Evolutionary conservation across 1,140 invertebrate species (phyloP).

Genomic region (Aporrectodea caliginosa): DNA sequence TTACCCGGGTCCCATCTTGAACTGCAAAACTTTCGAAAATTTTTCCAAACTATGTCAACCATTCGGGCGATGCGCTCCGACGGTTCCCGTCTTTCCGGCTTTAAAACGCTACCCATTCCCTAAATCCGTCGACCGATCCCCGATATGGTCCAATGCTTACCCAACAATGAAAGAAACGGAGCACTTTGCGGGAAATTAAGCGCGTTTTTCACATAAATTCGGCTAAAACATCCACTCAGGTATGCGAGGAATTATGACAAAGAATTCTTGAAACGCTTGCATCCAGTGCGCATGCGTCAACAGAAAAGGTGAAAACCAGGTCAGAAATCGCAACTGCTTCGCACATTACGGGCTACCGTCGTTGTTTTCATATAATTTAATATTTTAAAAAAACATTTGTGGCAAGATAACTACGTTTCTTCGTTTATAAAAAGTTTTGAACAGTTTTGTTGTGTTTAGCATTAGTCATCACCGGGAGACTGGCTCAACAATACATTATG

Average conservation of each 20-base stretch:
- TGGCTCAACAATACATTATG: neutral
- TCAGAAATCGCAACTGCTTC: neutral
- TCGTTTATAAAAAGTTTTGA: too few species aligned
- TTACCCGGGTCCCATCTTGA: too few species aligned
- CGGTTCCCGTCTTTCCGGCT: neutral
- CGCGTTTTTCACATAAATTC: neutral
- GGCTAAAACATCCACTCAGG: too few species aligned
- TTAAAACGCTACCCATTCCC: too few species aligned
- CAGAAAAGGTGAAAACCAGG: too few species aligned
- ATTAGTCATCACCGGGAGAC: neutral
- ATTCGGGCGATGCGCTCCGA: conserved; percentile 19
- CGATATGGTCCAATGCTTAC: neutral
- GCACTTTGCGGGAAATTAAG: neutral
- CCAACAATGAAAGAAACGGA: neutral
- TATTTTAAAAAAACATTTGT: too few species aligned
- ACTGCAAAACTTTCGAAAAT: conserved; percentile 24
- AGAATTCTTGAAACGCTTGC: neutral
- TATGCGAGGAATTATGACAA: neutral
- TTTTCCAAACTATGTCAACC: conserved; percentile 22
- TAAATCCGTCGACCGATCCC: neutral
- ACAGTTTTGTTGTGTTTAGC: neutral
- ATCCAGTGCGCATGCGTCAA: neutral
- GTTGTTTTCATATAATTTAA: neutral
- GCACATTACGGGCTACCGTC: neutral
- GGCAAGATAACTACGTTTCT: too few species aligned